phyloP scores from a whole-genome alignment of 2,113 vertebrate genomes.

The Toxotes jaculatrix region DNA sequence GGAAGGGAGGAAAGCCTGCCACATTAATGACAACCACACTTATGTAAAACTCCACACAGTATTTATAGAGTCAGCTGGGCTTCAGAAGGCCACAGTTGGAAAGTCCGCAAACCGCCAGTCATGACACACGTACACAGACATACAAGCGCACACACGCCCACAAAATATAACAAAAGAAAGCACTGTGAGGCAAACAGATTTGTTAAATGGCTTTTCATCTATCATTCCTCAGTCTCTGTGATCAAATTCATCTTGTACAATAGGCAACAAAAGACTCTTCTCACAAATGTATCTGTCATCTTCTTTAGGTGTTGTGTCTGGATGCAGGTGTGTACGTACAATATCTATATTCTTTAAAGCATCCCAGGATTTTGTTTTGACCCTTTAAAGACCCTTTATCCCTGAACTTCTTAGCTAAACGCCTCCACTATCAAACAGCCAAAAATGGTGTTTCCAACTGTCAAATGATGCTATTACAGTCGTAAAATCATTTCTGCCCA shows the following conservation, averaged over 20 bases:
- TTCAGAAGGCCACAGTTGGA: constrained; percentile 57
- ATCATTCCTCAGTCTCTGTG: background rate
- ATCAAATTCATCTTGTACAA: background rate
- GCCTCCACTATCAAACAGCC: no score
- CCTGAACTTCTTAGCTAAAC: background rate
- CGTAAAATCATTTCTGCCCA: no score
- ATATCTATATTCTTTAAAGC: background rate
- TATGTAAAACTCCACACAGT: constrained; percentile 60
- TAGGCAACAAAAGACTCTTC: background rate
- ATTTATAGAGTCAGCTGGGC: constrained; percentile 77
- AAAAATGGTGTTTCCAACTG: background rate
- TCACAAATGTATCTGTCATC: background rate
- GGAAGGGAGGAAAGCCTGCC: constrained; percentile 48
- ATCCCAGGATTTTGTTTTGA: background rate
- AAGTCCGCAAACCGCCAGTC: constrained; percentile 62
- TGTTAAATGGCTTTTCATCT: background rate
- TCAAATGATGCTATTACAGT: background rate
- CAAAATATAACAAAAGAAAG: background rate
- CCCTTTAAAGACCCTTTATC: background rate
- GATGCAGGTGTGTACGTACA: background rate
- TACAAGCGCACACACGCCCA: constrained; percentile 1
- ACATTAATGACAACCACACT: constrained; percentile 76
- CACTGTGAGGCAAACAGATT: background rate
- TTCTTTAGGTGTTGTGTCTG: background rate
- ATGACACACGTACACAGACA: constrained; percentile 20